phyloP scores from a whole-genome alignment of 1,140 invertebrate species.

The Aphis gossypii region DNA sequence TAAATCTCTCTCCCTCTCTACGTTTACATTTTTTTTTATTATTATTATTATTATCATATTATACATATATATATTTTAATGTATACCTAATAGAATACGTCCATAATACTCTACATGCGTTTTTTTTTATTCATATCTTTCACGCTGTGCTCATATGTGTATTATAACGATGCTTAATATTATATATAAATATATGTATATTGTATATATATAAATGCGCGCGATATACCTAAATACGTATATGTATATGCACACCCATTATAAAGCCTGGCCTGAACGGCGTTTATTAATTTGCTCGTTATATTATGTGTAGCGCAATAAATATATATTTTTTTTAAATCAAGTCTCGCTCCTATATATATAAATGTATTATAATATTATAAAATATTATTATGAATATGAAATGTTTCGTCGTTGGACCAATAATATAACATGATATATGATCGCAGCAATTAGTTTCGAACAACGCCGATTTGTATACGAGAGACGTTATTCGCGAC shows the following conservation, averaged over 20 bases:
- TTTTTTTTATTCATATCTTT: not conserved
- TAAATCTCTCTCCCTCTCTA: not conserved
- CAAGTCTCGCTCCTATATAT: not conserved
- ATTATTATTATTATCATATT: not conserved
- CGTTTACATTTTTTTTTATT: not conserved
- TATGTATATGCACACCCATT: not conserved
- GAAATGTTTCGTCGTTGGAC: not conserved
- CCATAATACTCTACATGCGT: not conserved
- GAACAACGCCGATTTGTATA: not conserved
- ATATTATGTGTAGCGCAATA: slow-evolving; percentile 7
- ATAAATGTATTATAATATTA: not conserved
- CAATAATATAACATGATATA: not conserved
- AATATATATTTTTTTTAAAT: slow-evolving; percentile 15
- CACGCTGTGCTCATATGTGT: not conserved
- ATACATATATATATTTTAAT: not conserved
- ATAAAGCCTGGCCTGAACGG: no score
- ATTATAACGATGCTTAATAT: not conserved
- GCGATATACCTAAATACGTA: not conserved
- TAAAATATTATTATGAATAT: not conserved
- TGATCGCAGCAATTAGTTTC: not conserved
- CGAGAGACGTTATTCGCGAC: not conserved
- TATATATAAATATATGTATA: not conserved
- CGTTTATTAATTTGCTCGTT: slow-evolving; percentile 28
- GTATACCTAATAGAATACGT: not conserved
- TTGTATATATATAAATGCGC: not conserved